Base-by-base conservation (phyloP, 1,140 invertebrate genomes). In the Ips typographus region DNA sequence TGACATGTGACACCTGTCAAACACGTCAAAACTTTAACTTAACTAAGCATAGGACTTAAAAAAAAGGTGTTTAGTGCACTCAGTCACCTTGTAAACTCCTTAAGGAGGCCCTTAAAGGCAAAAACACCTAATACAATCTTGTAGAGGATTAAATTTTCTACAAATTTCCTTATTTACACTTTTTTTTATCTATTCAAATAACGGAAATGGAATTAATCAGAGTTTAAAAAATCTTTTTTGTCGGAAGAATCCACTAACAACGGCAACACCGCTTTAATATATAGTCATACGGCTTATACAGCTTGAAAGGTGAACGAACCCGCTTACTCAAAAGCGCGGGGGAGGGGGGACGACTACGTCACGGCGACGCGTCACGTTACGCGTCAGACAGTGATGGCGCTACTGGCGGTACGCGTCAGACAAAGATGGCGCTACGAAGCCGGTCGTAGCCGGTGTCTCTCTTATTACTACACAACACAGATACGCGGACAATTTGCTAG, bases 401-500 rank as follows among this genome's bases (percentile, higher is more conserved):
- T 5, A 22, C 8, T 6, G 5, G 52, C 8, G 52, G n/a, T 6
- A 55, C 52, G 52, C 8, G 68, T 40, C 49, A 62, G 72, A 78
- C 70, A 71, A 65, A 71, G 76, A 78, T 63, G 47, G 51, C 40
- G 38, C 4, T n/a, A 63, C 36, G 47, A 58, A 5, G 44, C 39
- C 4, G 39, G 68, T 74, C 74, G 51, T 40, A 53, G 61, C 5
- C 51, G 39, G 37, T 53, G 63, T 75, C 77, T 76, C 74, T 76
- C 72, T 62, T 73, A 76, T 76, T 77, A 78, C 74, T 73, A 73
- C 74, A 22, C 22, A 22, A 22, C 22, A 79, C 73, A 77, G 73
- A 79, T 77, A 78, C 76, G 76, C 65, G 74, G 77, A 78, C 73
- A 77, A 78, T 78, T 77, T 75, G 76, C 74, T 74, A 72, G 75